phyloP scores from a whole-genome alignment of 2,797 vertebrate genomes.

The Psittacula derbiana region DNA sequence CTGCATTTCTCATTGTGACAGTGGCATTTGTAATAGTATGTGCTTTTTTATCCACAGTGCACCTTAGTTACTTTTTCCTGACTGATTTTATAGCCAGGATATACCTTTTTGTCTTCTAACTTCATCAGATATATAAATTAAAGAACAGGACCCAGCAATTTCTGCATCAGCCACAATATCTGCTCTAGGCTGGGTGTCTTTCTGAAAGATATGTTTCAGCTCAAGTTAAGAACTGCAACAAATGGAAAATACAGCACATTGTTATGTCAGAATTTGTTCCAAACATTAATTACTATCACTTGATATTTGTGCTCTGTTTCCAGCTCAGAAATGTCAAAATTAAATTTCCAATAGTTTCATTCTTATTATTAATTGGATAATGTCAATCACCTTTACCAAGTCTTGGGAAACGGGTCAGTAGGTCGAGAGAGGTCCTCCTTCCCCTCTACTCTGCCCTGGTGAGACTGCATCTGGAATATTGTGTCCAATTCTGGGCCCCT shows the following conservation, averaged over 20 bases:
- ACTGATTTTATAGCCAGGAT: not conserved
- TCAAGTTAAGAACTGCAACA: not conserved
- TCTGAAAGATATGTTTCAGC: not conserved
- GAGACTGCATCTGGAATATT: too few relatives aligned
- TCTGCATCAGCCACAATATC: not conserved
- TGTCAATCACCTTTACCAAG: too few relatives aligned
- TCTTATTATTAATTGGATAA: not conserved
- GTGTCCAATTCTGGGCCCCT: too few relatives aligned
- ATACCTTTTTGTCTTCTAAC: not conserved
- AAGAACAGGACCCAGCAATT: not conserved
- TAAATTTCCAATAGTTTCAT: not conserved
- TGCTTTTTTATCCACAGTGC: not conserved
- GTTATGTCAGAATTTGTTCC: not conserved
- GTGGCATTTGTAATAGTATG: not conserved
- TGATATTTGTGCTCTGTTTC: not conserved
- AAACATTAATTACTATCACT: slow-evolving; percentile 3
- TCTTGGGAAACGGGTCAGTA: too few relatives aligned
- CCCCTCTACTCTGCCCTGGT: too few relatives aligned
- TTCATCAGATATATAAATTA: not conserved
- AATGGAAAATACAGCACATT: slow-evolving; percentile 10
- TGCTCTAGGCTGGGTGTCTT: not conserved
- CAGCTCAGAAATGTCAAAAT: not conserved
- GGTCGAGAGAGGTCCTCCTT: too few relatives aligned
- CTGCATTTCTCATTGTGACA: not conserved
- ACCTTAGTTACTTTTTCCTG: not conserved